Evolutionary conservation across 2,888 invertebrate genomes (phyloP).

Genomic region (Thereva unica): DNA sequence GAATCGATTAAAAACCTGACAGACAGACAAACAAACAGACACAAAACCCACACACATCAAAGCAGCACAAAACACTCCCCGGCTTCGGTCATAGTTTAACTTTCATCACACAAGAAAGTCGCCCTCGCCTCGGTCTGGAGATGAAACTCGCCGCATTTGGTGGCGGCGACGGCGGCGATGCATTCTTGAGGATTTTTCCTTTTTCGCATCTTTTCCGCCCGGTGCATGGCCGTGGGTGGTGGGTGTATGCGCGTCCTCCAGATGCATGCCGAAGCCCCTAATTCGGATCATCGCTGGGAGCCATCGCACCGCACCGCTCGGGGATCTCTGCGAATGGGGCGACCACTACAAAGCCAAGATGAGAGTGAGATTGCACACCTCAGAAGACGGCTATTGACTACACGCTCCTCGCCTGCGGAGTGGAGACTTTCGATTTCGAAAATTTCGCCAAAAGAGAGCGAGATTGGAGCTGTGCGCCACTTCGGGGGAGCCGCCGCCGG

Average conservation of each 20-base stretch:
- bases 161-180: slow-evolving; percentile 20
- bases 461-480: not conserved
- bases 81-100: slow-evolving; percentile 8
- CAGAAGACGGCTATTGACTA: slow-evolving; percentile 3
- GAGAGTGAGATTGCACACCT: slow-evolving; percentile 2
- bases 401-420: no score
- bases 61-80: slow-evolving; percentile 8
- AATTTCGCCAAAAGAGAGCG: no score
- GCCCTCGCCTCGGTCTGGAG: slow-evolving; percentile 4
- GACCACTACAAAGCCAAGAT: slow-evolving; percentile 6
- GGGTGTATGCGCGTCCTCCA: slow-evolving; percentile 10
- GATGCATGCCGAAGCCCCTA: slow-evolving; percentile 2
- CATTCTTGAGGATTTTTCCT: slow-evolving; percentile 31
- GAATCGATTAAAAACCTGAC: not conserved
- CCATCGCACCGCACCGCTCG: slow-evolving; percentile 3
- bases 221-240: slow-evolving; percentile 2
- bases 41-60: slow-evolving; percentile 15
- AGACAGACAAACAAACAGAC: slow-evolving; percentile 19
- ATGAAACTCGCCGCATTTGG: slow-evolving; percentile 16
- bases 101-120: slow-evolving; percentile 23
- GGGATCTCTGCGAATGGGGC: slow-evolving; percentile 8
- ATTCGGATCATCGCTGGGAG: no score
- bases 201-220: slow-evolving; percentile 11
- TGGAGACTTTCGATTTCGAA: slow-evolving; percentile 31
- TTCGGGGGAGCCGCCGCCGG: not conserved